Evolutionary conservation across 2,113 vertebrate genomes (phyloP).

Genomic region (Butorides virescens): DNA sequence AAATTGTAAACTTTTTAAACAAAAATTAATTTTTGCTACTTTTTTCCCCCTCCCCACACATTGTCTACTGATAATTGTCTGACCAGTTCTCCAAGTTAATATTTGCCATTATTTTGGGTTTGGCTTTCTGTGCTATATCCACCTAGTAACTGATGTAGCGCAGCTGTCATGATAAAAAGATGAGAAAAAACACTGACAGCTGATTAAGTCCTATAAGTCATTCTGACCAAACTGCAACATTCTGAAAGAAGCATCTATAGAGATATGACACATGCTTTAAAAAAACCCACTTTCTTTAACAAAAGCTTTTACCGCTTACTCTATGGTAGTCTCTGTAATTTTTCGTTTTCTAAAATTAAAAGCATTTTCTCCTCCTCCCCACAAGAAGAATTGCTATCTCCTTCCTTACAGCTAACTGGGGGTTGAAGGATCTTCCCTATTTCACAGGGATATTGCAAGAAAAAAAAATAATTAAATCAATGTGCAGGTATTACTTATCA

Average conservation of each 20-base stretch:
- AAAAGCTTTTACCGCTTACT: background rate
- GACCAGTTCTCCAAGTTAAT: background rate
- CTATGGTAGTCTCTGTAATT: background rate
- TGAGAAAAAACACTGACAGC: background rate
- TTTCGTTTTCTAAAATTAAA: background rate
- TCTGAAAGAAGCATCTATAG: background rate
- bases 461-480: background rate
- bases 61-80: background rate
- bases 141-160: background rate
- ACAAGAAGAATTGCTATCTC: background rate
- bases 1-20: background rate
- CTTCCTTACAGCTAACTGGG: background rate
- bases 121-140: background rate
- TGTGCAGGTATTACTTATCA: background rate
- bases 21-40: background rate
- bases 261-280: background rate
- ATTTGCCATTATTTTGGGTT: background rate
- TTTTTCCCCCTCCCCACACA: rapidly evolving
- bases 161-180: background rate
- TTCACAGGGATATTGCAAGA: background rate
- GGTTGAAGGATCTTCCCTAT: background rate
- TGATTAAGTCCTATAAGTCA: background rate
- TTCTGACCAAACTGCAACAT: background rate
- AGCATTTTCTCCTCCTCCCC: background rate
- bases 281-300: background rate